phyloP scores from a whole-genome alignment of 2,113 vertebrate genomes.

The Hippocampus abdominalis region DNA sequence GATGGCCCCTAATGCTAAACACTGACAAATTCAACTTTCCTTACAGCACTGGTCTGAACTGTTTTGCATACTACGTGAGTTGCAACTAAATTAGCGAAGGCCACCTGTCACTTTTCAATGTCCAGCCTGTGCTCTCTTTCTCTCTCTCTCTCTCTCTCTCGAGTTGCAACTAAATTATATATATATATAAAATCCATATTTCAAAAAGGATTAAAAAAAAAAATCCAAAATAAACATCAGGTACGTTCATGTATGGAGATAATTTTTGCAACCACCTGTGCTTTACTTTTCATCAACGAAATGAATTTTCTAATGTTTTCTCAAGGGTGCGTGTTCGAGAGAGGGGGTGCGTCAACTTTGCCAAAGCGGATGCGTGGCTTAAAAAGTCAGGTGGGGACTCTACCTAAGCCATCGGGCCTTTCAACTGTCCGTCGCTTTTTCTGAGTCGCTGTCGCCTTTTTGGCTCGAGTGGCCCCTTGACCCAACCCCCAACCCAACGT shows the following conservation, averaged over 20 bases:
- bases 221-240: too few relatives aligned
- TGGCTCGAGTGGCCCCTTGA: conserved; percentile 44
- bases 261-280: too few relatives aligned
- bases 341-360: too few relatives aligned
- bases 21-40: conserved; percentile 52
- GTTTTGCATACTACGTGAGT: conserved; percentile 38
- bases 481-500: conserved; percentile 18
- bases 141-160: too few relatives aligned
- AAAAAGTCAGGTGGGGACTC: neutral
- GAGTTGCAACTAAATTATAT: too few relatives aligned
- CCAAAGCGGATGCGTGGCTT: neutral
- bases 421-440: conserved; percentile 42
- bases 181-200: too few relatives aligned
- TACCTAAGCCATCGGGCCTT: conserved; percentile 22
- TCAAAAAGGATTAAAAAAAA: too few relatives aligned
- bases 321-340: too few relatives aligned
- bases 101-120: conserved; percentile 44
- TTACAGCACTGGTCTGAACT: conserved; percentile 40
- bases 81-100: conserved; percentile 42
- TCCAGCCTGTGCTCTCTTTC: conserved; percentile 23
- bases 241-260: too few relatives aligned
- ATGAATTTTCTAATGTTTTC: too few relatives aligned
- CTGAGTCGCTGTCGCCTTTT: conserved; percentile 29
- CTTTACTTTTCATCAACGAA: too few relatives aligned
- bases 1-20: conserved; percentile 1